A percentile compares a stretch with the other conserved stretches of the same genome.
phyloP scores from a whole-genome alignment of 2,888 invertebrate species.

The Trichopria drosophilae region DNA sequence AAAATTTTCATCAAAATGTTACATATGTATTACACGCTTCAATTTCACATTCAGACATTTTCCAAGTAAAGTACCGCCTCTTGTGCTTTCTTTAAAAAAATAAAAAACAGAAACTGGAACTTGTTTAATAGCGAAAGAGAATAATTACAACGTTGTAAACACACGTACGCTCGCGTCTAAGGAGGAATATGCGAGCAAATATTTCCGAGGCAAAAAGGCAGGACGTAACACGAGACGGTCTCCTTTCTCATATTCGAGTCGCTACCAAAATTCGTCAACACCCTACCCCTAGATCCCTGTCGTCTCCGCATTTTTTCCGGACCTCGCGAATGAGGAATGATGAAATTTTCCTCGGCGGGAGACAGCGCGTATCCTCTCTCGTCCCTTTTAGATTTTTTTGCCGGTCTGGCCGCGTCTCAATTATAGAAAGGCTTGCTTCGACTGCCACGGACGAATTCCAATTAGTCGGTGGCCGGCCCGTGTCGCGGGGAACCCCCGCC shows the following conservation, averaged over 20 bases:
- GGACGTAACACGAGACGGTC: constrained; percentile 26
- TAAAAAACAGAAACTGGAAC: no score
- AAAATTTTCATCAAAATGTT: no score
- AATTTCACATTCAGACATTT: no score
- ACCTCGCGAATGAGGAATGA: constrained; percentile 29
- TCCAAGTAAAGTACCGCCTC: no score
- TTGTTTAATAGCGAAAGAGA: no score
- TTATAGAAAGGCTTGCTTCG: constrained; percentile 59
- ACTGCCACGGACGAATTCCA: constrained; percentile 58
- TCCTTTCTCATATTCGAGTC: constrained; percentile 5
- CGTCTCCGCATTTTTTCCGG: constrained; percentile 2
- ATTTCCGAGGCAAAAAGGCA: constrained; percentile 7
- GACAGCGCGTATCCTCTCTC: constrained; percentile 49
- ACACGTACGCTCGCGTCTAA: not conserved
- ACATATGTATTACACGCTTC: no score
- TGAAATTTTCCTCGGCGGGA: constrained; percentile 44
- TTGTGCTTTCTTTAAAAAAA: no score
- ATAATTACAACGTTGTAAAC: not conserved
- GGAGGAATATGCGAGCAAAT: constrained; percentile 10
- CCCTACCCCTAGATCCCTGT: no score
- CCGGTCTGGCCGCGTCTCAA: constrained; percentile 57
- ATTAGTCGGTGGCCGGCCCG: constrained; percentile 56
- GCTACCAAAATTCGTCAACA: constrained; percentile 14
- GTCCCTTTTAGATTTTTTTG: constrained; percentile 51
- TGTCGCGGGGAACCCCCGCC: constrained; percentile 49